These are phyloP conservation scores for Echinometra lucunter DNA, from an alignment of 53 echinoderm and acorn worm species.

Conservation along the genomic window DNA sequence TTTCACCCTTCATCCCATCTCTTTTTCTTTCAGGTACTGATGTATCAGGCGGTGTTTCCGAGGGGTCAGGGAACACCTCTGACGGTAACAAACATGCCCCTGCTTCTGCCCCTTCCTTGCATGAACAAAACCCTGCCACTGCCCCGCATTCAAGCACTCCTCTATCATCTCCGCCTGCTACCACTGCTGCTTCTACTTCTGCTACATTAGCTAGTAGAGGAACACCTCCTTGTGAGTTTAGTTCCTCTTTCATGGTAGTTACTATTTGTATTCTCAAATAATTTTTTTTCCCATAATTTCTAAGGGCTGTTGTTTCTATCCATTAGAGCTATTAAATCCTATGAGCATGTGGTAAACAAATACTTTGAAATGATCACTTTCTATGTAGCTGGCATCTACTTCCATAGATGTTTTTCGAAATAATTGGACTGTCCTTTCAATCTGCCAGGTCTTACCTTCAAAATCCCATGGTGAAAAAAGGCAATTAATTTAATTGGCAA, in stretches of 20 bases:
- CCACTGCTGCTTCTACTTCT: slow-evolving; percentile 61
- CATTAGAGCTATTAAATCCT: background rate
- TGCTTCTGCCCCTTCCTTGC: slow-evolving; percentile 40
- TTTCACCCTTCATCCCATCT: background rate
- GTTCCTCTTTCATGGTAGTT: background rate
- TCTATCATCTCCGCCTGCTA: slow-evolving; percentile 19
- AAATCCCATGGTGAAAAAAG: background rate
- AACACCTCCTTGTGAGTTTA: slow-evolving; percentile 43
- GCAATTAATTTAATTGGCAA: background rate
- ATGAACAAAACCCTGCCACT: slow-evolving; percentile 40
- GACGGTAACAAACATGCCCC: slow-evolving; percentile 33
- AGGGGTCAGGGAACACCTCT: slow-evolving; percentile 2
- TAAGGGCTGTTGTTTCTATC: too few species aligned
- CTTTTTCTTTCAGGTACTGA: slow-evolving; percentile 28
- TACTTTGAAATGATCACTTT: background rate
- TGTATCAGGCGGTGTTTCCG: background rate
- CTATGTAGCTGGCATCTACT: background rate
- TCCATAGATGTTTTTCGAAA: background rate
- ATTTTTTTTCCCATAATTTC: background rate
- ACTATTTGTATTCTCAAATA: background rate
- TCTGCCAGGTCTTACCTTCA: too few species aligned
- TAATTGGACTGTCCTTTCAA: too few species aligned
- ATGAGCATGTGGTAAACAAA: background rate
- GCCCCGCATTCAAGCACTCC: background rate
- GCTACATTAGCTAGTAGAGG: slow-evolving; percentile 18